These are phyloP conservation scores for Ceratitis capitata DNA, from an alignment of 1,140 invertebrate genomes.

Conservation along the genomic window DNA sequence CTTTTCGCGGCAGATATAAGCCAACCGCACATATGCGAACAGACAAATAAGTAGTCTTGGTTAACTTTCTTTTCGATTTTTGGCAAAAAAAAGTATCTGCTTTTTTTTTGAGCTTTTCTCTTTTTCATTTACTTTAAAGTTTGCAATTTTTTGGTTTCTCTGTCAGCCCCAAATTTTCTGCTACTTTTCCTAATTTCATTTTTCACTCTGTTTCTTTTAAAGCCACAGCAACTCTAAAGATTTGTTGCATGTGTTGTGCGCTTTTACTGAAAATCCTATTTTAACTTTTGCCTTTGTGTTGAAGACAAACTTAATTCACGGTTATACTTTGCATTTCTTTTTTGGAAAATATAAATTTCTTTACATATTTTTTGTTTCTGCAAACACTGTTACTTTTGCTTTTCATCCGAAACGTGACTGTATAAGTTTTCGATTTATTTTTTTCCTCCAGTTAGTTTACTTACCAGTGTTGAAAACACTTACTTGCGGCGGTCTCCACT, in stretches of 20 bases:
- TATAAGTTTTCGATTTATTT: conserved; percentile 1
- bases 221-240: neutral
- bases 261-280: neutral
- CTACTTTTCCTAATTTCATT: neutral
- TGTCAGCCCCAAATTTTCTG: neutral
- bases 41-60: no score
- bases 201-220: neutral
- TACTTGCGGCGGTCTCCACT: no score
- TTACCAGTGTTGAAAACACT: neutral
- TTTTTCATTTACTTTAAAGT: no score
- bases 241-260: neutral
- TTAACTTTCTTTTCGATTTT: neutral
- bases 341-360: neutral
- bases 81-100: no score
- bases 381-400: neutral
- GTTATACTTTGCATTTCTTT: neutral
- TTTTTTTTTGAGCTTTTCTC: neutral
- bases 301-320: neutral
- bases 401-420: conserved; percentile 29
- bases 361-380: neutral
- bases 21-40: no score
- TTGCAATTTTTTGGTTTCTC: neutral
- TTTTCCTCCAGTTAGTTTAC: neutral
- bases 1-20: no score
- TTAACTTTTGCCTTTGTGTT: conserved; percentile 1